Percentiles rank a stretch among this genome's conserved stretches.
These are phyloP conservation scores for Podarcis cretensis DNA, from an alignment of 2,113 vertebrate species.

Conservation along the genomic window DNA sequence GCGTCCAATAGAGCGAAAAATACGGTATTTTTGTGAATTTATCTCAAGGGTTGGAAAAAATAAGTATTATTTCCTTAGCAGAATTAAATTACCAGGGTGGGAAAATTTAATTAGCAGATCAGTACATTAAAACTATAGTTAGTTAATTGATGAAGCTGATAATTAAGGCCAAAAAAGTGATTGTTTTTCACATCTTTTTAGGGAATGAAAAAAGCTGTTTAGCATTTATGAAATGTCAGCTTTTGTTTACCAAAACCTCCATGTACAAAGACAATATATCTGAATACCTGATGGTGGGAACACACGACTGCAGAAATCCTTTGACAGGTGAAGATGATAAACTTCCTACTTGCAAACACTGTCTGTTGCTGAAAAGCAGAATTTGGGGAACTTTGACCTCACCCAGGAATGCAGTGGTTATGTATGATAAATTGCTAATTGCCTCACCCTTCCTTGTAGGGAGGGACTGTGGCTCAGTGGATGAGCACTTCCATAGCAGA, in stretches of 20 bases:
- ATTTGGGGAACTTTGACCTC: rapidly evolving
- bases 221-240: background rate
- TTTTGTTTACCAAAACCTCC: background rate
- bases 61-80: no score
- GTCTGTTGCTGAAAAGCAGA: rapidly evolving
- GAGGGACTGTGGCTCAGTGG: no score
- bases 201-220: background rate
- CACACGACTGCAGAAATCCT: background rate
- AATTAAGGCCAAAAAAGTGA: background rate
- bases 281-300: no score
- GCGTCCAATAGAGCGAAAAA: no score
- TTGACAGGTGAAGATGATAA: rapidly evolving
- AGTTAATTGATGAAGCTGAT: background rate
- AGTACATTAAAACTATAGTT: background rate
- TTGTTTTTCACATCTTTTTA: background rate
- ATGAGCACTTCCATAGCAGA: background rate
- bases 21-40: background rate
- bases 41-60: background rate
- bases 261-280: background rate
- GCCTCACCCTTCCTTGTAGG: background rate
- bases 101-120: background rate
- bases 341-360: background rate
- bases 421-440: background rate
- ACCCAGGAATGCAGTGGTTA: background rate
- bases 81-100: background rate